Evolutionary conservation across 2,797 vertebrate genomes (phyloP), one percentile per base, ranked within the genome.

Genomic region (Galaxias olidus): DNA sequence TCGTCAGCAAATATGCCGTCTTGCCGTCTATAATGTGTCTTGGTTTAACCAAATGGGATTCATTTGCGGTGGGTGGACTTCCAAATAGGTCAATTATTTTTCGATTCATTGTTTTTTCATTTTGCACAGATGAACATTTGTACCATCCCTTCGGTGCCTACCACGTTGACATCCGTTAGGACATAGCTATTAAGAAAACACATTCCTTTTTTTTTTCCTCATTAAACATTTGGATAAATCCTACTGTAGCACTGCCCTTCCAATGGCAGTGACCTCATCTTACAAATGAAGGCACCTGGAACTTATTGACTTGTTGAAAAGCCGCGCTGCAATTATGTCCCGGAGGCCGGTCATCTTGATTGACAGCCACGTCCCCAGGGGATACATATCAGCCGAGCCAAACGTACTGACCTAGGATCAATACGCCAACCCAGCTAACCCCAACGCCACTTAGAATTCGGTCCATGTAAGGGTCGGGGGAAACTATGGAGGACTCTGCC

Each of bases 371-470:
- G 58, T 77, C 72, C 66, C 56, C 19, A 30, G 65, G 63, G 60
- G 47, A 58, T 56, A 68, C 66, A 66, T 74, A 64, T 75, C 60
- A 63, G 60, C 58, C 66, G 43, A 46, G 69, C 52, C 52, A 48
- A 69, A 65, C 69, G 66, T 70, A 43, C 54, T 63, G 66, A 66
- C 74, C 68, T 41, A 20, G 60, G 47, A 72, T 75, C 72, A 67
- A 74, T 74, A 58, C 59, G 63, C 66, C 70, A 63, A 56, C 59
- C 48, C 60, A 59, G 54, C 59, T 59, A 61, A 65, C 50, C 67
- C 72, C 62, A 70, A 56, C 50, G 64, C 61, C 55, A 68, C 72
- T 70, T 68, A 74, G 68, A 69, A 75, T 66, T 72, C 61, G 71
- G 69, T 75, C 73, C 63, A 59, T 55, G 65, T 43, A 50, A 41